Percentiles rank a stretch among this genome's conserved stretches.
Evolutionary conservation across 2,797 vertebrate species (phyloP).

Genomic region (Gallinago nigripennis): DNA sequence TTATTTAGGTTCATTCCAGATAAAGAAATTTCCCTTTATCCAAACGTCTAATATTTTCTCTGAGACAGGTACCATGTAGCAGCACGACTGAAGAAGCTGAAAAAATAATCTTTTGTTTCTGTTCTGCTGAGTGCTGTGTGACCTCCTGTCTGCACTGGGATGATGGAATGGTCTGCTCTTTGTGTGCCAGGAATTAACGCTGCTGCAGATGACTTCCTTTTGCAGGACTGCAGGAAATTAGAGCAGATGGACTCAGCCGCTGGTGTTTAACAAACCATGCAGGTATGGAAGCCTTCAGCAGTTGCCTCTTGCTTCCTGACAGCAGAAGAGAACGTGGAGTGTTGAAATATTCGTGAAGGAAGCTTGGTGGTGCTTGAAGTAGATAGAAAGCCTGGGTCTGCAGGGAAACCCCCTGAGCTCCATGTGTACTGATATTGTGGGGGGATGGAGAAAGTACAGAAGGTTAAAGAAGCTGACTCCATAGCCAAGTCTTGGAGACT

Average conservation of each 20-base stretch:
- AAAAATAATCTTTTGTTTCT: not conserved
- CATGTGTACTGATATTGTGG: rapidly evolving
- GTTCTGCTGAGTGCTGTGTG: not conserved
- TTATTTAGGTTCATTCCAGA: not conserved
- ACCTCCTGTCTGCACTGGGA: not conserved
- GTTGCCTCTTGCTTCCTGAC: not conserved
- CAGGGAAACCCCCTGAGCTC: rapidly evolving
- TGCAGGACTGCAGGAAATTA: not conserved
- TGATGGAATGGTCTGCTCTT: not conserved
- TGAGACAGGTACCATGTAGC: not conserved
- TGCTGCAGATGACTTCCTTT: not conserved
- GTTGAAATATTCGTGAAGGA: not conserved
- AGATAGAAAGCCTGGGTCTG: not conserved
- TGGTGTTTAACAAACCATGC: not conserved
- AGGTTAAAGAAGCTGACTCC: not conserved
- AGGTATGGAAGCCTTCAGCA: not conserved
- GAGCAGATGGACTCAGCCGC: not conserved
- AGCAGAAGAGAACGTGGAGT: not conserved
- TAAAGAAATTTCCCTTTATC: not conserved
- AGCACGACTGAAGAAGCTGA: not conserved
- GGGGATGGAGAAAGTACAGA: not conserved
- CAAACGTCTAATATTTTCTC: not conserved
- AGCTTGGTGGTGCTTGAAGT: not conserved
- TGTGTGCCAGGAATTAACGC: not conserved
- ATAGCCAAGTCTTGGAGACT: not conserved